Evolutionary conservation across 2,888 invertebrate genomes (phyloP).

Genomic region (Xanthia togata): DNA sequence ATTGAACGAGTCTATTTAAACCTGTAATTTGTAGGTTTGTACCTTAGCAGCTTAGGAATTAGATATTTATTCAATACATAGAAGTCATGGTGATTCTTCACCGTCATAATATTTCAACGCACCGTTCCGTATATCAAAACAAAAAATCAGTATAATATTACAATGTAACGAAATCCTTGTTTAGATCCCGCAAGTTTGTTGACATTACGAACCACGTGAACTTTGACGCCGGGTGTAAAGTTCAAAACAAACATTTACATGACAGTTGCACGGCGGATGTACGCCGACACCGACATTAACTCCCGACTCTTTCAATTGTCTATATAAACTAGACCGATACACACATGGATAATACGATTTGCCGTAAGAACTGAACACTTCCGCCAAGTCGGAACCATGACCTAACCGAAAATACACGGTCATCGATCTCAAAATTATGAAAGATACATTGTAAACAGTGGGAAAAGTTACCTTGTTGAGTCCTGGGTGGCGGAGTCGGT

Average conservation of each 20-base stretch:
- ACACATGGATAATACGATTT: constrained; percentile 47
- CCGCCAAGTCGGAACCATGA: constrained; percentile 79
- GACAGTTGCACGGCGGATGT: constrained; percentile 62
- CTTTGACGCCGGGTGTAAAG: constrained; percentile 74
- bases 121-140: neutral
- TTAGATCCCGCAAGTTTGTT: constrained; percentile 73
- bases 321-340: constrained; percentile 36
- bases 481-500: constrained; percentile 92
- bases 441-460: neutral
- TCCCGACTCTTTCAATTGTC: constrained; percentile 16
- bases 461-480: constrained; percentile 92
- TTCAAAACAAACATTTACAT: constrained; percentile 79
- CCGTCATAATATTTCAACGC: constrained; percentile 11
- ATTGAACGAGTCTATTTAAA: constrained; percentile 9
- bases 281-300: constrained; percentile 36
- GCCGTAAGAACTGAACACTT: constrained; percentile 71
- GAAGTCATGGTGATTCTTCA: constrained; percentile 26
- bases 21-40: constrained; percentile 9
- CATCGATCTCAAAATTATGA: constrained; percentile 55
- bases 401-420: constrained; percentile 76
- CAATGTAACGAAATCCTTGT: constrained; percentile 28
- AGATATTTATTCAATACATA: neutral
- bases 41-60: neutral
- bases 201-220: constrained; percentile 74
- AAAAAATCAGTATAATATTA: constrained; percentile 22